phyloP scores from a whole-genome alignment of 1,140 invertebrate genomes.

The Euwallacea similis region DNA sequence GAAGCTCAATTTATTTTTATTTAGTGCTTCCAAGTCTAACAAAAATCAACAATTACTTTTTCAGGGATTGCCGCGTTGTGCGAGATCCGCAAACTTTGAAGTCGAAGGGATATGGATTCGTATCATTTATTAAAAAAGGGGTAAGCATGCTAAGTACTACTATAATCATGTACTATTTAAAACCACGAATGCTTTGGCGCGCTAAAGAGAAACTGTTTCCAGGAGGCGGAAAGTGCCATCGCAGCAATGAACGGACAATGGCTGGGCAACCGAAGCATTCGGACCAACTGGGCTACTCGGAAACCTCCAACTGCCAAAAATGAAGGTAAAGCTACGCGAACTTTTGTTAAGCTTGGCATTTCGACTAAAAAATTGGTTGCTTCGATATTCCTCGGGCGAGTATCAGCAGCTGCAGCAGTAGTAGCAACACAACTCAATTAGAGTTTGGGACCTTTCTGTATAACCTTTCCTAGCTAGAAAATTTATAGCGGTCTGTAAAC shows the following conservation, averaged over 20 bases:
- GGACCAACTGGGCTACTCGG: conserved; percentile 99
- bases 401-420: no score
- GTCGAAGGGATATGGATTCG: conserved; percentile 99
- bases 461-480: conserved; percentile 23
- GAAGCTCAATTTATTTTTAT: no score
- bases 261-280: conserved; percentile 95
- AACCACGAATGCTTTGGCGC: not conserved
- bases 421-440: conserved; percentile 31
- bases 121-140: conserved; percentile 98
- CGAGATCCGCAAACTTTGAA: conserved; percentile 97
- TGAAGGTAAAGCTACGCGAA: conserved; percentile 58
- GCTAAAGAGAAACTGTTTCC: conserved; percentile 4
- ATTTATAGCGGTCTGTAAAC: conserved; percentile 36
- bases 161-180: not conserved
- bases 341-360: not conserved
- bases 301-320: conserved; percentile 84
- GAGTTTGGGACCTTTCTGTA: conserved; percentile 25
- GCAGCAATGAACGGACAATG: conserved; percentile 98
- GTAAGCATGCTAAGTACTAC: conserved; percentile 43
- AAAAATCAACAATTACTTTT: not conserved
- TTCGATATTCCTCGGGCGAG: no score
- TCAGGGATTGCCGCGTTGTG: conserved; percentile 92
- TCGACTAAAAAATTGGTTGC: no score
- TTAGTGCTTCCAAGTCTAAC: no score
- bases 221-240: conserved; percentile 96